Evolutionary conservation across 2,113 vertebrate species (phyloP).

Genomic region (Tiliqua scincoides): DNA sequence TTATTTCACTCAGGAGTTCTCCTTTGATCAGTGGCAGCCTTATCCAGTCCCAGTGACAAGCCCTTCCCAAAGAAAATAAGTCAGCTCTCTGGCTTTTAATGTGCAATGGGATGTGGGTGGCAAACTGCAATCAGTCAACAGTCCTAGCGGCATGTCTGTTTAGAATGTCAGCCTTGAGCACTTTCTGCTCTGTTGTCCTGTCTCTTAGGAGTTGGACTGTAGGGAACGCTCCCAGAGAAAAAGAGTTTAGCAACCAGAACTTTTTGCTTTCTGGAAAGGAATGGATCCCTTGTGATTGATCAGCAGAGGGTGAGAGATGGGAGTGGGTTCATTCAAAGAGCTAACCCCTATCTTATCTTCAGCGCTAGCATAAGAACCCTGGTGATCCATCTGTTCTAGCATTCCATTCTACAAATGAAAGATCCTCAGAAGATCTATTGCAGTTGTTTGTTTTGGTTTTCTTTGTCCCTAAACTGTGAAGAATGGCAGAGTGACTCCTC

Average conservation of each 20-base stretch:
- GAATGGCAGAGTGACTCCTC: too few relatives aligned
- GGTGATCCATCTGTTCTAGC: background rate
- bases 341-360: background rate
- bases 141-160: background rate
- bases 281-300: background rate
- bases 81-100: slow-evolving; percentile 10
- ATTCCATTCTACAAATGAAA: background rate
- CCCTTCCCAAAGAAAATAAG: background rate
- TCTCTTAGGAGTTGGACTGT: background rate
- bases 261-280: background rate
- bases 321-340: background rate
- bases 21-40: slow-evolving; percentile 45
- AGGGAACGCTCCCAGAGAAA: background rate
- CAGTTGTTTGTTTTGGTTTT: too few relatives aligned
- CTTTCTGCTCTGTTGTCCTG: background rate
- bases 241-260: background rate
- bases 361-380: background rate
- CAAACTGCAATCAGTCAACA: background rate
- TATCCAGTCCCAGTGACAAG: slow-evolving; percentile 9
- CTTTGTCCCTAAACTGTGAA: too few relatives aligned
- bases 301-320: too few relatives aligned
- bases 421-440: too few relatives aligned
- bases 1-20: background rate
- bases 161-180: background rate
- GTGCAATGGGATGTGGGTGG: background rate